Percentiles rank a stretch among this genome's conserved stretches.
Conservation (phyloP, 2,113 vertebrate species). For the Cottus gobio region DNA sequence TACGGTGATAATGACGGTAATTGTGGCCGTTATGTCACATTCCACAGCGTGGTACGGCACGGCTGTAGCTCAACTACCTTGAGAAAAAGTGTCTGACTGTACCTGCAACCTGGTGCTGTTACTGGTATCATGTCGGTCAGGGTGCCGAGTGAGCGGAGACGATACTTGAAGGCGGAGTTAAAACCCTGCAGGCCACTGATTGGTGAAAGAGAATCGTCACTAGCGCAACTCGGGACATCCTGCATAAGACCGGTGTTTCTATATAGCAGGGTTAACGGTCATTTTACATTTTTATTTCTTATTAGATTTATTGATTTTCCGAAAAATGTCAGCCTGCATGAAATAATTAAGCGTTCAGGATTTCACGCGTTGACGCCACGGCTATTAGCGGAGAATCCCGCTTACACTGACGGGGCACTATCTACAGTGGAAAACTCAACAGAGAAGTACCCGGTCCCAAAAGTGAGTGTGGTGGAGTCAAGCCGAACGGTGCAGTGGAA, state of each 20-base stretch:
- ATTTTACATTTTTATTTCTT: background rate
- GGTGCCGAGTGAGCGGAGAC: background rate
- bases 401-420: background rate
- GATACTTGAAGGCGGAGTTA: background rate
- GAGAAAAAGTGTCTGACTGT: background rate
- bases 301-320: background rate
- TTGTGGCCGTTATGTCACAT: slow-evolving; percentile 46
- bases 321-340: background rate
- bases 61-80: background rate
- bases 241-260: background rate
- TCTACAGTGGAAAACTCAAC: background rate
- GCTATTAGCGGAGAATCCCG: background rate
- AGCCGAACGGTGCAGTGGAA: background rate
- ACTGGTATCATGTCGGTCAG: background rate
- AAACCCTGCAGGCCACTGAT: background rate
- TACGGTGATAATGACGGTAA: slow-evolving; percentile 63
- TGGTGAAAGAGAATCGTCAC: background rate
- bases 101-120: background rate
- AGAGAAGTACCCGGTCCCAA: background rate
- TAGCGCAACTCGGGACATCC: background rate
- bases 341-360: background rate
- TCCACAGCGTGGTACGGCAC: background rate
- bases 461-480: background rate
- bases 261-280: background rate
- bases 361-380: background rate